These are phyloP conservation scores for Carduelis carduelis DNA, from an alignment of 2,797 vertebrate genomes.

Conservation along the genomic window DNA sequence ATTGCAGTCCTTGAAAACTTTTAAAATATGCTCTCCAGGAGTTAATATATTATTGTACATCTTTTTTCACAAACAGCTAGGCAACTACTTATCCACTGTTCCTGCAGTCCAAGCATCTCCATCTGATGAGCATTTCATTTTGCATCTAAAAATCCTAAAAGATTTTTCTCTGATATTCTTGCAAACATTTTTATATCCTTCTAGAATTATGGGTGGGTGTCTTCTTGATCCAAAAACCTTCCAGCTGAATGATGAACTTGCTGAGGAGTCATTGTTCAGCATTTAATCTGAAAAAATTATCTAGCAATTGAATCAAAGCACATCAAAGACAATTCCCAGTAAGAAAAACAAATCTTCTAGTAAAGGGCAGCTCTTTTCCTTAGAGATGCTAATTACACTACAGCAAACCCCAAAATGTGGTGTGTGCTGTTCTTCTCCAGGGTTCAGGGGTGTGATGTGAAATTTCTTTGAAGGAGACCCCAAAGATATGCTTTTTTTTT, in stretches of 20 bases:
- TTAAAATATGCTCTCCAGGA: background rate
- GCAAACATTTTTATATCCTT: background rate
- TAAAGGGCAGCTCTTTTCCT: constrained; percentile 9
- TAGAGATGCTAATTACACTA: constrained; percentile 45
- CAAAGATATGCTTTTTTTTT: background rate
- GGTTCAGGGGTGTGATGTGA: background rate
- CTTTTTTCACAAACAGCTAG: background rate
- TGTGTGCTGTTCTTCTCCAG: background rate
- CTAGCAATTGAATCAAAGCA: constrained; percentile 27
- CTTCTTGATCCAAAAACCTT: background rate
- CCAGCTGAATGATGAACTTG: background rate
- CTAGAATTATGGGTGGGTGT: background rate
- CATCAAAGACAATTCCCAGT: constrained; percentile 30
- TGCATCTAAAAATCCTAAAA: background rate
- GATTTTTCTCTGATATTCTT: background rate
- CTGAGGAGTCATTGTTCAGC: constrained; percentile 9
- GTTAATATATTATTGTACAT: background rate
- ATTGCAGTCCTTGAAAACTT: background rate
- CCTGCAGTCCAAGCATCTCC: background rate
- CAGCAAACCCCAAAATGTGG: background rate
- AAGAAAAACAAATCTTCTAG: constrained; percentile 25
- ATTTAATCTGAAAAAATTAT: constrained; percentile 46
- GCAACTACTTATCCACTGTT: background rate
- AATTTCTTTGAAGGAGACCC: constrained; percentile 56
- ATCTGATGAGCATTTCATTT: background rate